These are phyloP conservation scores for Alexandromys oeconomus DNA, from an alignment of 2,797 vertebrate genomes.

Conservation along the genomic window DNA sequence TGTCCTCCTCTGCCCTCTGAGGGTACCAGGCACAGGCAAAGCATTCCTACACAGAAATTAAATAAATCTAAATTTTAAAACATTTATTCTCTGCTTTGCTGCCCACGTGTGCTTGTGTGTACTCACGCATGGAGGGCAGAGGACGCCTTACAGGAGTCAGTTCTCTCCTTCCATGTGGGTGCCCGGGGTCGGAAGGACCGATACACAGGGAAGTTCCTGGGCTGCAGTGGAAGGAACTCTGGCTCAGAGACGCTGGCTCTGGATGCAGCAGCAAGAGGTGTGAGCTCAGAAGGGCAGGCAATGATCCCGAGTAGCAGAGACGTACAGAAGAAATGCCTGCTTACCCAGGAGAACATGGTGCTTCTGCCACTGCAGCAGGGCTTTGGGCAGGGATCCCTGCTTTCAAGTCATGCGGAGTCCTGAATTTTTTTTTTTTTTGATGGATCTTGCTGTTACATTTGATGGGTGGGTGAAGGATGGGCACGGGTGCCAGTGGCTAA, in stretches of 20 bases:
- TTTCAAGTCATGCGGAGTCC: too few relatives aligned
- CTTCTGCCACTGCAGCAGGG: background rate
- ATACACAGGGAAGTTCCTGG: background rate
- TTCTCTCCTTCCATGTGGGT: background rate
- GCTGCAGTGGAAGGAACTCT: background rate
- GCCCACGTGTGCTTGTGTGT: too few relatives aligned
- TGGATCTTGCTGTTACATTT: background rate
- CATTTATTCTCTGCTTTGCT: background rate
- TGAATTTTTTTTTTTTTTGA: background rate
- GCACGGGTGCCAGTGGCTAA: background rate
- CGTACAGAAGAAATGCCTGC: background rate
- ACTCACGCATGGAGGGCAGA: background rate
- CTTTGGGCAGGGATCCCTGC: background rate
- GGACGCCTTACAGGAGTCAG: background rate
- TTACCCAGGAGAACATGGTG: rapidly evolving
- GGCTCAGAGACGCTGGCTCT: background rate
- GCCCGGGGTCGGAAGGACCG: background rate
- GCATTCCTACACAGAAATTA: background rate
- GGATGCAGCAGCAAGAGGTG: background rate
- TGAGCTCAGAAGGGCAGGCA: background rate
- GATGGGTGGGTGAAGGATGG: background rate
- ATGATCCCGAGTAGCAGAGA: background rate
- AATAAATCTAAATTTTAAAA: background rate
- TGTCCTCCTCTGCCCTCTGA: background rate
- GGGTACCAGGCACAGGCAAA: background rate